Evolutionary conservation across 2,113 vertebrate species (phyloP).

Genomic region (Gallinago paraguaiae): DNA sequence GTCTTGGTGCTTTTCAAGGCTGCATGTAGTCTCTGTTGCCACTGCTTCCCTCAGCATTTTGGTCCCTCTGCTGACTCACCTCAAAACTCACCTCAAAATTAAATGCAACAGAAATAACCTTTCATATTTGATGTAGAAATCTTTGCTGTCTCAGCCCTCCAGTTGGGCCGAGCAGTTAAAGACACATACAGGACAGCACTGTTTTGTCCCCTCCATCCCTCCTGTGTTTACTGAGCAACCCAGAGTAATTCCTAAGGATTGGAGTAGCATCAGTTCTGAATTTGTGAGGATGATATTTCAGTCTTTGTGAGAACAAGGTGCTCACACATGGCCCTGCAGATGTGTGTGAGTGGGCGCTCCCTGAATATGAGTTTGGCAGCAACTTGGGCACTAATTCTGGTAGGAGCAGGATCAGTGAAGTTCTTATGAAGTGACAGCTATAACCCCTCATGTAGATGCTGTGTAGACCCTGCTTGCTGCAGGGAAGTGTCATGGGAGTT

Average conservation of each 20-base stretch:
- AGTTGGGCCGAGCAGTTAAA: not conserved
- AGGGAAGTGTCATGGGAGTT: not conserved
- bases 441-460: not conserved
- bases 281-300: not conserved
- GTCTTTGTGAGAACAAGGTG: not conserved
- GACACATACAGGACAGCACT: not conserved
- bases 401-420: not conserved
- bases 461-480: not conserved
- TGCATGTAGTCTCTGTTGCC: not conserved
- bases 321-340: not conserved
- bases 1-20: not conserved
- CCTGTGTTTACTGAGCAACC: not conserved
- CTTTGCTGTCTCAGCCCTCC: not conserved
- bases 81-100: not conserved
- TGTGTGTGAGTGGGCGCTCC: accelerated
- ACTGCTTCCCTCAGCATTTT: not conserved
- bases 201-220: accelerated
- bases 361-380: not conserved
- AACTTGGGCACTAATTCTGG: not conserved
- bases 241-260: not conserved
- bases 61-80: not conserved
- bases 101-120: not conserved
- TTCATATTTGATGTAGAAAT: not conserved
- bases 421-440: not conserved
- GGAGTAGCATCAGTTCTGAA: not conserved